Base-by-base conservation (phyloP, 37 sponge, comb jelly and placozoan genomes). In the Dysidea cf. avara region DNA sequence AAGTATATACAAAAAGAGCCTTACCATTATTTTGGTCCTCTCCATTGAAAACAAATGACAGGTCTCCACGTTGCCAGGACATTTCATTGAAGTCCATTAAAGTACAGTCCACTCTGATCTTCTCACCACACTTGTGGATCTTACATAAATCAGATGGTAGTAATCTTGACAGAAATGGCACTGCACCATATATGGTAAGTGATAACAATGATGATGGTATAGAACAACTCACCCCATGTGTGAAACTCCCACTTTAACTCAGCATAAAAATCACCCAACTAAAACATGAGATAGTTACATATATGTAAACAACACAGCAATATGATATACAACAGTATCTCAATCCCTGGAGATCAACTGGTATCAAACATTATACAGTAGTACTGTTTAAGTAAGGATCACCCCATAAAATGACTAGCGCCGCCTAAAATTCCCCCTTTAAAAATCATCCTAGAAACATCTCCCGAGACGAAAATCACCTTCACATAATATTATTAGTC, bases 211-310 rank as follows among this genome's bases (percentile, higher is more conserved):
- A 72, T 18, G 5, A 28, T 72, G 4, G 25, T 22, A 72, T 47
- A 28, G 16, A 25, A 9, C 54, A 11, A 38, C 80, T 72, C 31
- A 85, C 86, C 85, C 90, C 90, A 89, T 0, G 80, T 84, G 35
- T 83, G 75, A 57, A 89, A 89, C 32, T 95, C 96, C 96, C 96
- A 95, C 63, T 87, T 95, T 61, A 95, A 53, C 53, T 95, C 92
- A 11, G 88, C 83, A 78, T 91, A 87, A 56, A 95, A 95, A 63
- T 90, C 86, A 12, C 76, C 82, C 40, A 95, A 53, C 88, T 91
- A 53, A 21, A 80, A 52, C 25, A 48, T 26, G 36, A 52, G 25
- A 18, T 21, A 47, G 35, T 28, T 2, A 68, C n/a, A 30, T 36
- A 11, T 68, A 13, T 18, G 7, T 6, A 6, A 38, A 35, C 31